These are phyloP conservation scores for Lampropteryx suffumata DNA, from an alignment of 2,888 invertebrate species.

Conservation along the genomic window DNA sequence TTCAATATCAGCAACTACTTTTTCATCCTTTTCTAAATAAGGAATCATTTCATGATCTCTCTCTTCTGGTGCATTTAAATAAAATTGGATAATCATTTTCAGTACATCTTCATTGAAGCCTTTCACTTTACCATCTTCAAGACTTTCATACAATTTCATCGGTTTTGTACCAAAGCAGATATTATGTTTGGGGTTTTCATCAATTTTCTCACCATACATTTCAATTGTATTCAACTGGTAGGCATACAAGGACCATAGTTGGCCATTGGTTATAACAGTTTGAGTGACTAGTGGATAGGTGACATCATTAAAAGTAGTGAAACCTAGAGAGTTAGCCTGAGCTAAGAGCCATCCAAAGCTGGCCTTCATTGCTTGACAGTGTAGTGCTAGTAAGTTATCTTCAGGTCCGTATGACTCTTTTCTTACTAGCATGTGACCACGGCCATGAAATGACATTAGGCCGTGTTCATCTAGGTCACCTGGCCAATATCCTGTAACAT, in stretches of 20 bases:
- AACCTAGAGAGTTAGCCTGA: slow-evolving; percentile 93
- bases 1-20: slow-evolving; percentile 85
- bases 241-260: slow-evolving; percentile 91
- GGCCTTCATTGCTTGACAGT: slow-evolving; percentile 88
- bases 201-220: slow-evolving; percentile 84
- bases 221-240: slow-evolving; percentile 96
- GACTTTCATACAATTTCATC: slow-evolving; percentile 87
- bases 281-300: slow-evolving; percentile 96
- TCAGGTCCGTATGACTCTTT: slow-evolving; percentile 73
- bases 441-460: slow-evolving; percentile 87
- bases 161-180: slow-evolving; percentile 90
- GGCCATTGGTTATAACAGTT: slow-evolving; percentile 94
- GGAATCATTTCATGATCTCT: slow-evolving; percentile 87
- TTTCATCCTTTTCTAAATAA: slow-evolving; percentile 84
- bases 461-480: slow-evolving; percentile 91
- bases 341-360: slow-evolving; percentile 91
- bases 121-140: slow-evolving; percentile 87
- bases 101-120: slow-evolving; percentile 92
- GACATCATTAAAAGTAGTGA: slow-evolving; percentile 94
- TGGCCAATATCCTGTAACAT: slow-evolving; percentile 90
- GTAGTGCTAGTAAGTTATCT: slow-evolving; percentile 85
- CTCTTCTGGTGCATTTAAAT: slow-evolving; percentile 86
- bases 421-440: slow-evolving; percentile 82
- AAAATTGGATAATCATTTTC: slow-evolving; percentile 87
- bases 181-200: slow-evolving; percentile 88